Conservation (phyloP, 2,797 vertebrate species). For the Sciaenops ocellatus region DNA sequence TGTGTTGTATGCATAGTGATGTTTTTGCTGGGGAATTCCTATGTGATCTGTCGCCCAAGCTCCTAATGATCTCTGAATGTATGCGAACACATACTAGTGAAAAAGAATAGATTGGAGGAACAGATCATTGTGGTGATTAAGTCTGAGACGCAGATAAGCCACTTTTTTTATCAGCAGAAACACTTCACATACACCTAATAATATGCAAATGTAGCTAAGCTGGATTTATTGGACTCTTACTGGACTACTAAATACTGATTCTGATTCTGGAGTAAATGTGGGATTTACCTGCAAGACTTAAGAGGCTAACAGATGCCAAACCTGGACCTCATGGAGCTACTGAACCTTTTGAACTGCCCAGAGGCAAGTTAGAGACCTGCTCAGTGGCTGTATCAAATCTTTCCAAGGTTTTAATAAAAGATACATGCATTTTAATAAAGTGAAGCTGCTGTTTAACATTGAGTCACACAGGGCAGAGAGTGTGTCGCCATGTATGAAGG, state of each 20-base stretch:
- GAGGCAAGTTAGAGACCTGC: constrained; percentile 17
- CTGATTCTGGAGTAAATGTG: constrained; percentile 24
- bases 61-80: constrained; percentile 32
- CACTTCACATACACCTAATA: constrained; percentile 22
- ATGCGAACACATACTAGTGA: neutral
- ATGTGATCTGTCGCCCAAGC: neutral
- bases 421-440: constrained; percentile 31
- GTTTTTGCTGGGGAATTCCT: constrained; percentile 17
- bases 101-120: constrained; percentile 3
- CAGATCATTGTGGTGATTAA: constrained; percentile 19
- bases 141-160: constrained; percentile 21
- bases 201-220: constrained; percentile 18
- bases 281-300: constrained; percentile 14
- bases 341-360: constrained; percentile 3
- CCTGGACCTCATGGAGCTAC: neutral
- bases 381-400: constrained; percentile 11
- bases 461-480: neutral
- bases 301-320: constrained; percentile 17
- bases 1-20: constrained; percentile 32
- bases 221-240: constrained; percentile 22
- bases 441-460: constrained; percentile 14
- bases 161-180: constrained; percentile 32
- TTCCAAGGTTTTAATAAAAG: constrained; percentile 41
- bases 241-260: neutral
- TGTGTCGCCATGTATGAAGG: too few relatives aligned